These are phyloP conservation scores for Drosophila falleni DNA, from an alignment of 2,888 invertebrate species.

Conservation along the genomic window DNA sequence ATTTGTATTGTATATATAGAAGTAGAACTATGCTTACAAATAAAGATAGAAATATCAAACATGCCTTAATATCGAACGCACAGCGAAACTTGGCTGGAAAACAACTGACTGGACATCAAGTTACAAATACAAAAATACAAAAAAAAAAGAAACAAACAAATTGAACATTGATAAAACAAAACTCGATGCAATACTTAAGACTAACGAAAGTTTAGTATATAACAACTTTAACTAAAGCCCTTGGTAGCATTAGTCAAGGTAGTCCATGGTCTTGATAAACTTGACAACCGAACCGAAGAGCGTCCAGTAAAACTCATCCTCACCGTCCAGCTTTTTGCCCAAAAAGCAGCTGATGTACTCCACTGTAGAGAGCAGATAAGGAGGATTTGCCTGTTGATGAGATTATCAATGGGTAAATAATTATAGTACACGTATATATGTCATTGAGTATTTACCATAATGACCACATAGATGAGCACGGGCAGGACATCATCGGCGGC, in stretches of 20 bases:
- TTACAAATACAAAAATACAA: constrained; percentile 11
- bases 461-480: constrained; percentile 97
- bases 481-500: constrained; percentile 98
- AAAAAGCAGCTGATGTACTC: constrained; percentile 98
- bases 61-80: neutral
- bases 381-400: constrained; percentile 93
- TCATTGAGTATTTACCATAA: constrained; percentile 89
- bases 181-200: constrained; percentile 34
- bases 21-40: constrained; percentile 23
- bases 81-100: constrained; percentile 11
- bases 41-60: constrained; percentile 29
- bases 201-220: constrained; percentile 37
- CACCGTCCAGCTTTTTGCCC: constrained; percentile 92
- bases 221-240: constrained; percentile 18
- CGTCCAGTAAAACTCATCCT: constrained; percentile 99
- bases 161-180: constrained; percentile 20
- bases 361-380: constrained; percentile 96
- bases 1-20: constrained; percentile 18
- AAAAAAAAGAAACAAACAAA: constrained; percentile 15
- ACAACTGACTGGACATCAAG: constrained; percentile 21
- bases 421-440: neutral
- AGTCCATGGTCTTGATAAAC: constrained; percentile 97
- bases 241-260: constrained; percentile 63
- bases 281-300: constrained; percentile 98
- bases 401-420: neutral